phyloP scores from a whole-genome alignment of 2,113 vertebrate genomes.

The Columbina picui region DNA sequence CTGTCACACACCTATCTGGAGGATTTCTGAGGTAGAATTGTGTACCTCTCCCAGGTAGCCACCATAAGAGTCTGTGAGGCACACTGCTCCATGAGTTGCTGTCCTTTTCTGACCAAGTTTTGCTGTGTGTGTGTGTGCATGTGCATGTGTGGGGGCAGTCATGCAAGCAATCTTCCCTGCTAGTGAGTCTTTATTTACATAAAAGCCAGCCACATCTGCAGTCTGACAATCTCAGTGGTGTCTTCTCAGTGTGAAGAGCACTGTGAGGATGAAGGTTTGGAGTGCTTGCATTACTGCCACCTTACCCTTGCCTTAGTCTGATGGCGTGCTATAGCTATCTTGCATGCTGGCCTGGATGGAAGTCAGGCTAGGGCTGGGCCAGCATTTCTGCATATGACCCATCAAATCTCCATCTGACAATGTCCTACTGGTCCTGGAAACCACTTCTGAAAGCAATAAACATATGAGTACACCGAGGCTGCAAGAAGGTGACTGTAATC shows the following conservation, averaged over 20 bases:
- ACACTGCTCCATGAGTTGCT: neutral
- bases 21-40: neutral
- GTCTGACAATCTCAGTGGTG: neutral
- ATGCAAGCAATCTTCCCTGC: neutral
- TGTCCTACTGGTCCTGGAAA: neutral
- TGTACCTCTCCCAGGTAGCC: accelerated
- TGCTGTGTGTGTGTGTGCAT: too few relatives aligned
- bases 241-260: neutral
- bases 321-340: neutral
- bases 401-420: neutral
- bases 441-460: neutral
- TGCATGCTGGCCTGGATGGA: neutral
- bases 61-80: neutral
- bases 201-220: neutral
- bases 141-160: too few relatives aligned
- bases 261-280: neutral
- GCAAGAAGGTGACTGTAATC: neutral
- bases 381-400: neutral
- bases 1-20: neutral
- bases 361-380: neutral
- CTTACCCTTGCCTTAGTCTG: neutral
- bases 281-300: neutral
- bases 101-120: neutral
- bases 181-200: neutral
- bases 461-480: neutral